Percentiles rank a stretch among this genome's conserved stretches.
Conservation (phyloP, 2,113 vertebrate species). For the Ellobius talpinus region DNA sequence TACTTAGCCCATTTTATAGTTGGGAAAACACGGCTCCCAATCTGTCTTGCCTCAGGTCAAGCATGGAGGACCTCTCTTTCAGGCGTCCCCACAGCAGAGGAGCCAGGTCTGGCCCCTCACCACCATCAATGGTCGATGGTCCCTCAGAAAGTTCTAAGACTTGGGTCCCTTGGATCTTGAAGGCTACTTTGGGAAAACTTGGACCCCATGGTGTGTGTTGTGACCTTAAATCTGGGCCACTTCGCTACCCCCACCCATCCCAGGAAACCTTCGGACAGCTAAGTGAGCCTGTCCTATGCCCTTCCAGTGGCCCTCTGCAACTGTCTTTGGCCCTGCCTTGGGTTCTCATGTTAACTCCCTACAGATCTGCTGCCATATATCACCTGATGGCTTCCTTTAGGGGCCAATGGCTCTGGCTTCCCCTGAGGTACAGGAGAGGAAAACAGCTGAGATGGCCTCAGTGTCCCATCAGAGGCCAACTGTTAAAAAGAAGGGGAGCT, state of each 20-base stretch:
- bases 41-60: not conserved
- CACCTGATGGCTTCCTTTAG: not conserved
- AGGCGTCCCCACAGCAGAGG: not conserved
- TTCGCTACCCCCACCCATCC: not conserved
- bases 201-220: too few species aligned
- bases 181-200: not conserved
- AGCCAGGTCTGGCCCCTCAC: not conserved
- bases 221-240: not conserved
- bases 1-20: not conserved
- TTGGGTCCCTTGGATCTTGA: not conserved
- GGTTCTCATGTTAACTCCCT: not conserved
- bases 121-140: not conserved
- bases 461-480: not conserved
- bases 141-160: not conserved
- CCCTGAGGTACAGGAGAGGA: not conserved
- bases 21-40: not conserved
- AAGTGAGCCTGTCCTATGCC: not conserved
- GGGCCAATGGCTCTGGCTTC: not conserved
- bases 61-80: not conserved
- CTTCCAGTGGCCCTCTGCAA: not conserved
- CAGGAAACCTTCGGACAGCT: not conserved
- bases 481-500: not conserved
- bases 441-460: not conserved
- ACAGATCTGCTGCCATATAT: not conserved
- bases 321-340: not conserved